phyloP scores from a whole-genome alignment of 2,113 vertebrate genomes.

The Galeopterus variegatus region DNA sequence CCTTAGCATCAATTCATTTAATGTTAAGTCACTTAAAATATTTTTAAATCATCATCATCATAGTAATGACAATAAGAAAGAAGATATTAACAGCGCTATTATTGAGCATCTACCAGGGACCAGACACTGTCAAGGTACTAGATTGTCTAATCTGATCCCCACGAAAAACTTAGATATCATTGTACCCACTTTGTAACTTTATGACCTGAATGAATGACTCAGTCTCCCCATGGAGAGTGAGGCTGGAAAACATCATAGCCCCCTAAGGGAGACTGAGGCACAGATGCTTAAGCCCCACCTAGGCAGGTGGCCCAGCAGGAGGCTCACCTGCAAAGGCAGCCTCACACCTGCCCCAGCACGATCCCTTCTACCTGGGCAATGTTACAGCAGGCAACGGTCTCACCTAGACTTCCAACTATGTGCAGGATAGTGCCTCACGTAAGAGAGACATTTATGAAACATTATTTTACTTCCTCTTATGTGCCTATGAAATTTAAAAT shows the following conservation, averaged over 20 bases:
- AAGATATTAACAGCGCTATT: neutral
- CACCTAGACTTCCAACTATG: neutral
- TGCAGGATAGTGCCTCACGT: fast-evolving
- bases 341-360: fast-evolving
- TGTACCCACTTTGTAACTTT: neutral
- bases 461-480: neutral
- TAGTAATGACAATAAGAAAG: neutral
- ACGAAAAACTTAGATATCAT: neutral
- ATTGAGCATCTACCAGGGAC: neutral
- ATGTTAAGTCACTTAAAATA: neutral
- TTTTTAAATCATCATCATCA: neutral
- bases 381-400: neutral
- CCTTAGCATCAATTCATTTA: neutral
- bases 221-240: neutral
- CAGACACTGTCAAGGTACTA: neutral
- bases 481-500: neutral
- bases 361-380: neutral
- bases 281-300: fast-evolving
- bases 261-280: fast-evolving
- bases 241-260: neutral
- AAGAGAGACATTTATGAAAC: neutral
- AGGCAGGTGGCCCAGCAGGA: neutral
- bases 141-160: neutral
- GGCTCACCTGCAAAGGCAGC: neutral
- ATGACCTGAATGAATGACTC: neutral